Evolutionary conservation across 2,797 vertebrate genomes (phyloP), one percentile per base, ranked within the genome.

Genomic region (Otolemur crassicaudatus): DNA sequence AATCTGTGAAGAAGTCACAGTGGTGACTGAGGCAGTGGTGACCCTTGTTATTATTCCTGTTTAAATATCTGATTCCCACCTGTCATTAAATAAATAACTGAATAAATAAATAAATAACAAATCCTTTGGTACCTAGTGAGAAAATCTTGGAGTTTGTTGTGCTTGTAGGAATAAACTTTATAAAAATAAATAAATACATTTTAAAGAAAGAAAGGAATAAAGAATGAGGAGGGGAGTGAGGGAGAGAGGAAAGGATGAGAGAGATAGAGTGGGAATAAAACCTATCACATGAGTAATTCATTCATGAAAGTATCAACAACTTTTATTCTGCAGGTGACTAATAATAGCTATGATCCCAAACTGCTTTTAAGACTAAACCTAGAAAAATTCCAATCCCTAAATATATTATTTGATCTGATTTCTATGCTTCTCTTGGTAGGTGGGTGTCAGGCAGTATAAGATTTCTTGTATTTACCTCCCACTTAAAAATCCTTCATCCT

Each of bases 1-100:
- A 99, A 97, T 99, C 99, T 16, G 99, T 99, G 77, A 99, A 99
- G 98, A 99, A 99, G 93, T 99, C 98, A 69, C n/a, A n/a, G n/a
- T n/a, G n/a, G n/a, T n/a, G n/a, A n/a, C 23, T 19, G 9, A 84
- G 46, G 27, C 19, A 10, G 53, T 29, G 20, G n/a, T 56, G 23
- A 58, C 31, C 17, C 19, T 40, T 60, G 25, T 29, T 27, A 87
- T 40, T 22, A 37, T 46, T 85, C 31, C 67, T 77, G 46, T 9
- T 61, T 73, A 46, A 46, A 87, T 11, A 81, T 27, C n/a, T 67
- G 46, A 94, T 94, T 76, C 29, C 9, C 60, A 1, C 17, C 31
- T 40, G 31, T 23, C 31, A 5, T 23, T 40, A 40, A 40, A 40
- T 40, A 40, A 40, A 46, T 40, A 40, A 40, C 40, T 40, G 40